Percentiles rank a stretch among this genome's conserved stretches.
Conservation (phyloP, 1,140 invertebrate genomes). For the Tetramorium parvispinum region DNA sequence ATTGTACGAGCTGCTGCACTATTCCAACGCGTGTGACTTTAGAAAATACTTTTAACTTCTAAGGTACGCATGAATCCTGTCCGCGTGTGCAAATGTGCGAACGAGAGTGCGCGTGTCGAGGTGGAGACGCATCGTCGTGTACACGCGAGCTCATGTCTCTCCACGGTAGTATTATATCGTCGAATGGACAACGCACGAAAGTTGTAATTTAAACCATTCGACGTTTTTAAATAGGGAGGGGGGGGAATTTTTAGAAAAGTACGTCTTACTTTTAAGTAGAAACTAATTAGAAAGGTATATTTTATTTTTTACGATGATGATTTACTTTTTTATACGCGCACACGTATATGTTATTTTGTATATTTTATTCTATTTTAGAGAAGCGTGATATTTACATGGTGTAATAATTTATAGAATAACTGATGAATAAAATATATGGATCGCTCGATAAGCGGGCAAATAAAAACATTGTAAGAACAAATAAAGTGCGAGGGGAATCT, state of each 20-base stretch:
- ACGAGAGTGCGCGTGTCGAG: not conserved
- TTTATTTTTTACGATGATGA: conserved; percentile 9
- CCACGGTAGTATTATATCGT: not conserved
- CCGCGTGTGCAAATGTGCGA: not conserved
- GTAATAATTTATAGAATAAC: conserved; percentile 13
- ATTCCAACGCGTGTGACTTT: conserved; percentile 46
- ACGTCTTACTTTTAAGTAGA: not conserved
- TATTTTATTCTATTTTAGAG: conserved; percentile 30
- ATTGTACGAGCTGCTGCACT: conserved; percentile 67
- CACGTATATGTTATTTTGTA: not conserved
- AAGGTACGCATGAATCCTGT: conserved; percentile 21
- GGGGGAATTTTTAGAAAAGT: not conserved
- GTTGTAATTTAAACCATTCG: conserved; percentile 2
- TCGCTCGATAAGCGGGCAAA: not conserved
- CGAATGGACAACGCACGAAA: not conserved
- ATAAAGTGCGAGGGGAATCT: not conserved
- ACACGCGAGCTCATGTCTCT: conserved; percentile 26
- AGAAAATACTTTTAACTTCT: conserved; percentile 35
- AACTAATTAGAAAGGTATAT: not conserved
- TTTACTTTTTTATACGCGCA: conserved; percentile 9
- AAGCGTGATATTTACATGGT: not conserved
- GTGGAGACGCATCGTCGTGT: not conserved
- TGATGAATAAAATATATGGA: not conserved
- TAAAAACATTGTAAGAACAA: not conserved
- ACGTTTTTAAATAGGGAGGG: not conserved